Conservation (phyloP, 2,113 vertebrate species). For the Barnardius zonarius region DNA sequence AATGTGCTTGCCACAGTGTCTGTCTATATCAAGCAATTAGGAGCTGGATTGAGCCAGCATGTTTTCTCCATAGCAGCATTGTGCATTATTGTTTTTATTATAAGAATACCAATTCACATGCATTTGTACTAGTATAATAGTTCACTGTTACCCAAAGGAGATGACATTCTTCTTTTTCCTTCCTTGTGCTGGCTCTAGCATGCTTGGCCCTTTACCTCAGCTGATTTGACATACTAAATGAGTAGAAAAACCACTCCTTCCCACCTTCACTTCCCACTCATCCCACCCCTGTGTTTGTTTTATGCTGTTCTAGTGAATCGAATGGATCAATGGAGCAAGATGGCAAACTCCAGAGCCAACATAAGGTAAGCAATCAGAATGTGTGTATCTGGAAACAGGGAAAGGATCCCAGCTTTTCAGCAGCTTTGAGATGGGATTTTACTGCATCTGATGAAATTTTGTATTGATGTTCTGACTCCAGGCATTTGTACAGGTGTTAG, state of each 20-base stretch:
- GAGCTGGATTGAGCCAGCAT: background rate
- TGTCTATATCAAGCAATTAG: background rate
- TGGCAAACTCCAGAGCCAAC: background rate
- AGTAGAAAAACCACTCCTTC: background rate
- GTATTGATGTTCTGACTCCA: background rate
- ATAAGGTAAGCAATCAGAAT: background rate
- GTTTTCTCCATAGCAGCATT: background rate
- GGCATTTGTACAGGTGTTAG: background rate
- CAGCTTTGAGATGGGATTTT: background rate
- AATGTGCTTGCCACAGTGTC: background rate
- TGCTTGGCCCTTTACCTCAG: background rate
- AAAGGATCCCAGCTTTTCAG: background rate
- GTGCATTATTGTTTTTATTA: background rate
- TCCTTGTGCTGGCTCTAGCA: background rate
- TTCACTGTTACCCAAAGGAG: background rate
- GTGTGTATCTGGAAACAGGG: background rate
- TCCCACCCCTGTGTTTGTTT: rapidly evolving
- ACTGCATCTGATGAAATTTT: background rate
- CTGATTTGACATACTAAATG: background rate
- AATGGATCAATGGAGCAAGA: background rate
- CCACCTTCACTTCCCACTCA: background rate
- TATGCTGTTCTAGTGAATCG: background rate
- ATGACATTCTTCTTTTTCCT: background rate
- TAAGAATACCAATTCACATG: background rate
- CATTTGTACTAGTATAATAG: background rate